Evolutionary conservation across 2,797 vertebrate species (phyloP), one percentile per base, ranked within the genome.

Genomic region (Clarias pachynema): DNA sequence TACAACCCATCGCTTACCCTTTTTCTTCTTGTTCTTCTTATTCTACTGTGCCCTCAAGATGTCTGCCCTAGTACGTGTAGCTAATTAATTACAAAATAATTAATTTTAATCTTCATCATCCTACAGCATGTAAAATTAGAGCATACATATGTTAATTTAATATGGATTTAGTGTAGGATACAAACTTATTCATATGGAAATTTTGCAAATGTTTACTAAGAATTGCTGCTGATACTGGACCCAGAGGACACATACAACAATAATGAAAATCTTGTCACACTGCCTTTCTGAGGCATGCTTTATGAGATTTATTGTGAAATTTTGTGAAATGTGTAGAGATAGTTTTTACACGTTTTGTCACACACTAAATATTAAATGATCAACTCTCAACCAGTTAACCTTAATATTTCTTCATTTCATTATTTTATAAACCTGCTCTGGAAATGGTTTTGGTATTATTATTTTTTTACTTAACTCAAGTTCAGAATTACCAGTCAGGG

Each of bases 101-200:
- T 95, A 93, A 95, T 95, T 93, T 94, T 93, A 94, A 94, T 92
- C 93, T 95, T 93, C 92, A 92, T 93, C 91, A 94, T 93, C 92
- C 93, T 92, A 91, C 94, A 93, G 93, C 95, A 94, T 94, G 91
- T 90, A 91, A 92, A 93, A 94, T 95, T 94, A 93, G 92, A 93
- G 90, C 88, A 85, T 84, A 44, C 90, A 90, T 92, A 91, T 57
- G 87, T 90, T 90, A 92, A 94, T 93, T 92, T 93, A 89, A 89
- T 89, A 85, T 66, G 86, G 91, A 86, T 91, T 88, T 89, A 68
- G 78, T 56, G 18, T 69, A 81, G 83, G 56, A 59, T 84, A 77
- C 79, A 82, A 81, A 77, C 84, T 89, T 87, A 34, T 91, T 91
- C 77, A 75, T 69, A 84, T 84, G 82, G 62, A 81, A 84, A 81